phyloP scores from a whole-genome alignment of 2,888 invertebrate species.

The Brachyptera putata region DNA sequence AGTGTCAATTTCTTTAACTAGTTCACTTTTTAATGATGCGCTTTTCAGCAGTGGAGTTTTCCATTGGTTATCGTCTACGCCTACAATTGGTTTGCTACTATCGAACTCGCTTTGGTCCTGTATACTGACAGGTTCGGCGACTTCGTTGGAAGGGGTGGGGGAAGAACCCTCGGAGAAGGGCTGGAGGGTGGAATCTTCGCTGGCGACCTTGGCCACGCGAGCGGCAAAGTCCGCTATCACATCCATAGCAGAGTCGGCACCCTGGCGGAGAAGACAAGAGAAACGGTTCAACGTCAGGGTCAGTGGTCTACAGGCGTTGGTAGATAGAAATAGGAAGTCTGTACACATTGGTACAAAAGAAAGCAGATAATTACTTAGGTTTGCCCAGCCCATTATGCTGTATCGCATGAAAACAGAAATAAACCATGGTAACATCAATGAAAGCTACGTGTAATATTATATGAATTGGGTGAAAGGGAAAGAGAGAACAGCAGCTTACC shows the following conservation, averaged over 20 bases:
- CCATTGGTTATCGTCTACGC: constrained; percentile 19
- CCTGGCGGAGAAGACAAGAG: constrained; percentile 19
- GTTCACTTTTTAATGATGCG: constrained; percentile 16
- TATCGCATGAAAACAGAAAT: no score
- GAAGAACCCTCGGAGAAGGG: constrained; percentile 6
- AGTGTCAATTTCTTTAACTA: constrained; percentile 7
- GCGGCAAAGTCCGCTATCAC: constrained; percentile 44
- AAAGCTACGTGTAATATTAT: no score
- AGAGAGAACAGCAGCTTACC: no score
- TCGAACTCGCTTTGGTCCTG: constrained; percentile 14
- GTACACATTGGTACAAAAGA: no score
- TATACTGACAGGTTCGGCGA: not conserved
- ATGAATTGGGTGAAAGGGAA: no score
- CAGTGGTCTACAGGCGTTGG: no score
- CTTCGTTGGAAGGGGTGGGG: constrained; percentile 1
- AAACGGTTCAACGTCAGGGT: no score
- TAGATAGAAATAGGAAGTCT: no score
- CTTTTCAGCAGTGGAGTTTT: constrained; percentile 6
- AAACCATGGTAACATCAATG: no score
- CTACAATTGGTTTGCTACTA: constrained; percentile 21
- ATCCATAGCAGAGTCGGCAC: constrained; percentile 35
- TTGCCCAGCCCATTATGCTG: no score
- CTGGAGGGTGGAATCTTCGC: constrained; percentile 34
- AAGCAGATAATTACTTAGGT: no score
- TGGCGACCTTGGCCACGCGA: constrained; percentile 42